Evolutionary conservation across 53 echinoderm and acorn worm species (phyloP), one percentile per base, ranked within the genome.

Genomic region (Stichopus horrens): DNA sequence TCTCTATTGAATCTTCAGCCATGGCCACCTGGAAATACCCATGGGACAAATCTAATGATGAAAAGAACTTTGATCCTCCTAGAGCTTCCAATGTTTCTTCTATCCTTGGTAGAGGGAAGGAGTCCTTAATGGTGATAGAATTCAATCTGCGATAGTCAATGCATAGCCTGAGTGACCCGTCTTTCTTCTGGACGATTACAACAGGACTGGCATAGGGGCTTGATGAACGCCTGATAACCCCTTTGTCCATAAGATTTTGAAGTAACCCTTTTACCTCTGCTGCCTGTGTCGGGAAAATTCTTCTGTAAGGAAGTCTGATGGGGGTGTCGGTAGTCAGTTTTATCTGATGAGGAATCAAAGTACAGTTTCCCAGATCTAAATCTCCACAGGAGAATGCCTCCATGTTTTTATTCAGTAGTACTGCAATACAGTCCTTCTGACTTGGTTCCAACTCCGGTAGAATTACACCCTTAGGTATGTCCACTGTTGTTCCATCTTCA

Each of bases 1-100:
- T 74, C 22, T 89, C 88, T 4, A 94, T 86, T 4, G 94, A 92
- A 8, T 90, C 87, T 0, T 56, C 71, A 54, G 90, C 86, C 92
- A 90, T 92, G 11, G 88, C 60, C 37, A 94, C 82, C 66, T 94
- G 94, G 23, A 92, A 94, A 55, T 94, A 94, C 54, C 94, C 92
- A 58, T 92, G 92, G 23, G 90, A 88, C 51, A 90, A 58, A 74
- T 94, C 94, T 22, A 94, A 83, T 0, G 92, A 90, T 8, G 86
- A 83, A 54, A 92, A 90, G 60, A 90, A 94, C 37, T 76, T 85
- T 56, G 90, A 76, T 13, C 90, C 94, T 7, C 71, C 92, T 75
- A 92, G 67, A 7, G 92, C 92, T 59, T 92, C 90, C 23, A 92
- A 58, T 21, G 92, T 89, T 63, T 92, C 90, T 53, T 86, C 91